A percentile compares a stretch with the other conserved stretches of the same genome.
Evolutionary conservation across 2,113 vertebrate species (phyloP).

Genomic region (Myanophis thanlyinensis): DNA sequence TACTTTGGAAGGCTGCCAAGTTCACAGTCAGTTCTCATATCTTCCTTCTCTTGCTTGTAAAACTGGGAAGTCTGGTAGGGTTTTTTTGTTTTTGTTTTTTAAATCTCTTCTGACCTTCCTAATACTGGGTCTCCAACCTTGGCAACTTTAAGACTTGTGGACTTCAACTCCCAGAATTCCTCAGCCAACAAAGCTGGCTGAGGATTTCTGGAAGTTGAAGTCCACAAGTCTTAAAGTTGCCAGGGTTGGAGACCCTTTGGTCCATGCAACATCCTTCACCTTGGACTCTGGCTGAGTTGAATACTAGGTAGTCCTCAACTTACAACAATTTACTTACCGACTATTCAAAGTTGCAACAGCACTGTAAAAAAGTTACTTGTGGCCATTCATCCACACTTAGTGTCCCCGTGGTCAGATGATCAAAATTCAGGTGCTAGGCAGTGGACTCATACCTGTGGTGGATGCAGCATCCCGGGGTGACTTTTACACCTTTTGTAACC

Average conservation of each 20-base stretch:
- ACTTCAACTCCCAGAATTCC: too few relatives aligned
- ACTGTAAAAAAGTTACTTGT: neutral
- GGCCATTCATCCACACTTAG: neutral
- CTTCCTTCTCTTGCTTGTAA: neutral
- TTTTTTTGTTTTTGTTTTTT: neutral
- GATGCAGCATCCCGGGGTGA: neutral
- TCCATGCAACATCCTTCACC: constrained; percentile 25
- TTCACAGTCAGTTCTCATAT: neutral
- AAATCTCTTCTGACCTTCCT: neutral
- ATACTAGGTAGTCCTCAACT: neutral
- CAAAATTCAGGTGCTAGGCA: neutral
- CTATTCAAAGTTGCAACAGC: neutral
- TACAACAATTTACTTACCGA: neutral
- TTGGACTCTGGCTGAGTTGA: constrained; percentile 13
- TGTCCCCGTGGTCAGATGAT: neutral
- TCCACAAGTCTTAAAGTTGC: too few relatives aligned
- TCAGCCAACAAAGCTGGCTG: too few relatives aligned
- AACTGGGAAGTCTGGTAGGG: neutral
- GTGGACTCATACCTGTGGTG: neutral
- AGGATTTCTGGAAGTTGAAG: too few relatives aligned
- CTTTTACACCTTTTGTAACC: neutral
- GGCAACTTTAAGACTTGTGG: too few relatives aligned
- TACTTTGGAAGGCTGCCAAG: neutral
- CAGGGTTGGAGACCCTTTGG: too few relatives aligned
- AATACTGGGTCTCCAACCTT: too few relatives aligned